Evolutionary conservation across 1,140 invertebrate genomes (phyloP).

Genomic region (Drosophila obscura): DNA sequence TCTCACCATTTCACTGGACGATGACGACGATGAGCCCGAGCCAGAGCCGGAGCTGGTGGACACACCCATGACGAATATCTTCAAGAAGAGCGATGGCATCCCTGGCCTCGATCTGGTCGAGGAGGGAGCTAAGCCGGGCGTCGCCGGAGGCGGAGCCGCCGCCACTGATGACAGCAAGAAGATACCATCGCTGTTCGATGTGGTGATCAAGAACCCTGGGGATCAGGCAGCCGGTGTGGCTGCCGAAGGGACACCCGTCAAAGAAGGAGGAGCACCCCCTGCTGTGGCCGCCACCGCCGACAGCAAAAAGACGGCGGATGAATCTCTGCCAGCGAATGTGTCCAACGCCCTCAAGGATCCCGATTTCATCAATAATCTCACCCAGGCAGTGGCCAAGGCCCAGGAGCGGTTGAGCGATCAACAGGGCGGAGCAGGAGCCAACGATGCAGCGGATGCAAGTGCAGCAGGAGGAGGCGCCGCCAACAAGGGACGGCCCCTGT

Average conservation of each 20-base stretch:
- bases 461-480: constrained; percentile 8
- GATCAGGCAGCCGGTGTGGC: not conserved
- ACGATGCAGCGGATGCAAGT: not conserved
- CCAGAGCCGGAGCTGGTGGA: not conserved
- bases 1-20: constrained; percentile 61
- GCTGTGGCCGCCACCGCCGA: not conserved
- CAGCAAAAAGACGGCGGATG: constrained; percentile 2
- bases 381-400: constrained; percentile 66
- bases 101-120: constrained; percentile 88
- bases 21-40: constrained; percentile 57
- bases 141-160: no score
- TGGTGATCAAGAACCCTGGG: constrained; percentile 27
- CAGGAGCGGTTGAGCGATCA: constrained; percentile 45
- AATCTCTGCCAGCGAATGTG: constrained; percentile 47
- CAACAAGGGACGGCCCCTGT: constrained; percentile 31
- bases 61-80: constrained; percentile 67
- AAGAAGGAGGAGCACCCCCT: not conserved
- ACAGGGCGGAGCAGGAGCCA: constrained; percentile 14
- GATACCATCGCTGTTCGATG: constrained; percentile 61
- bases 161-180: constrained; percentile 29
- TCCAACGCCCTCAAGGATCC: constrained; percentile 70
- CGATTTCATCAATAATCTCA: constrained; percentile 65
- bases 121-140: constrained; percentile 10
- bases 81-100: constrained; percentile 85
- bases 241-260: not conserved